Base-by-base conservation (phyloP, 2,113 vertebrate genomes). In the Plotosus lineatus region DNA sequence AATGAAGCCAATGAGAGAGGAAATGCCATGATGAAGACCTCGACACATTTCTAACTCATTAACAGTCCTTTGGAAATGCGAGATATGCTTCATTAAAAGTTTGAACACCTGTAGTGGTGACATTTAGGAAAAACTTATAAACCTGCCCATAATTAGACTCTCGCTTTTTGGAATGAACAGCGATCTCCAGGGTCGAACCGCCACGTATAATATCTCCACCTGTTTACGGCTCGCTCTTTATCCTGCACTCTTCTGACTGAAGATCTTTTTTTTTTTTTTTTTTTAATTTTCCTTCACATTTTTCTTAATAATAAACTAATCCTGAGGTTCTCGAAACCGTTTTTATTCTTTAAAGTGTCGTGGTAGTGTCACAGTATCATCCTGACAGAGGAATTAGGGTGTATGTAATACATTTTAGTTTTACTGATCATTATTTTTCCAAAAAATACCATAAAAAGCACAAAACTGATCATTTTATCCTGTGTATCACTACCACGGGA, bases 81-180 rank as follows among this genome's bases (percentile, higher is more conserved):
- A 48, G 68, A 48, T 71, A 15, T n/a, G 26, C 26, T 71, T 71
- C 68, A 31, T 71, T 71, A 71, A 71, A 48, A 19, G 44, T 48
- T 31, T 71, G 42, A 48, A 71, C 68, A 71, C 68, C 68, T 71
- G 68, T 71, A 71, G 68, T 17, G 44, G 42, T 71, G 68, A 71
- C 68, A 71, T 71, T 71, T 71, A 31, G 44, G 68, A n/a, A n/a
- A n/a, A n/a, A n/a, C n/a, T 44, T 31, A 44, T 31, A 50, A 71
- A 21, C 6, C n/a, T 48, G 68, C 3, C 42, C 28, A 26, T 31
- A 31, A 71, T 71, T 71, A 71, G 31, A 11, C 15, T 71, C 44
- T 71, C 68, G 10, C 15, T 31, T 71, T 19, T 31, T 17, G 26
- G 44, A 48, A 71, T 48, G 44, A 71, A 50, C 68, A 31, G 21